Evolutionary conservation across 2,888 invertebrate genomes (phyloP), one percentile per base, ranked within the genome.

Genomic region (Tortricodes alternella): DNA sequence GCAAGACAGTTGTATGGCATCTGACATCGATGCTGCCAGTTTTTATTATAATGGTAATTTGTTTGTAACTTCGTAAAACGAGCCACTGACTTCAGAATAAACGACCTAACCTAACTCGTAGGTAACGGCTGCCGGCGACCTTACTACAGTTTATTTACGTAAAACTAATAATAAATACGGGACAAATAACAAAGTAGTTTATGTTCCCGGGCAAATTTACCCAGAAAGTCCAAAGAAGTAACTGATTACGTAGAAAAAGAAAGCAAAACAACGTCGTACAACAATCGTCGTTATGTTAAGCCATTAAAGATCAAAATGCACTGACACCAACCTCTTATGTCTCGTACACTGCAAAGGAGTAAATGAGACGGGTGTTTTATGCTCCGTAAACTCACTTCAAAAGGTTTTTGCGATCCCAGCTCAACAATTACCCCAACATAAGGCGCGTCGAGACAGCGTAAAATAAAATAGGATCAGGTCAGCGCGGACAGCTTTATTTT

Each of bases 371-470:
- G 11, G 15, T 8, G 21, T 9, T 48, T 43, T 49, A 48, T 34
- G 48, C 48, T 49, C 41, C 41, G 35, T 9, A 16, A 43, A 43
- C 23, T 41, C 16, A 43, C 48, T 21, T 55, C 48, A 55, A 55
- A 41, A 39, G 41, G 32, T 53, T 53, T 44, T 34, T 52, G 49
- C 32, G 43, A 51, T 50, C 46, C 46, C 32, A n/a, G 38, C 27
- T 38, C 24, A 48, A 57, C 57, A 57, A 39, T 52, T 24, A 34
- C 34, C 21, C 44, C 38, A 15, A 46, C 24, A 41, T 41, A 16
- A 8, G 35, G 19, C 13, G 16, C 16, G 29, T 38, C 15, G 38
- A 34, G 32, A 4, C 24, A 43, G 9, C 13, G 13, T n/a, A 13
- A 24, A 35, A 27, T 5, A 6, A 32, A 21, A 46, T 11, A 18